phyloP scores from a whole-genome alignment of 2,113 vertebrate species.

The Silurus meridionalis region DNA sequence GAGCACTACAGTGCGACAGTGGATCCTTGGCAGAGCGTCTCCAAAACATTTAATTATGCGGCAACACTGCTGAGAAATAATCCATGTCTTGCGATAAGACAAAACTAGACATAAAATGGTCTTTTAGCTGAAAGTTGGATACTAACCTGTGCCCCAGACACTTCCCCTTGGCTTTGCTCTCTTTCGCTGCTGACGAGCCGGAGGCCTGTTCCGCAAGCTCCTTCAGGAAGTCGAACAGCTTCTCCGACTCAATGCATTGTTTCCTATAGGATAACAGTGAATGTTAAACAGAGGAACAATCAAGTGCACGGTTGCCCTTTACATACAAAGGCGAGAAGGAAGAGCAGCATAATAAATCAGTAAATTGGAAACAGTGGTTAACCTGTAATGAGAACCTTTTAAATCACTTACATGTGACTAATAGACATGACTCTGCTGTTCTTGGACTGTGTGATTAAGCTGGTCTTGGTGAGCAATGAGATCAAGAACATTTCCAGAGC shows the following conservation, averaged over 20 bases:
- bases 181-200: constrained; percentile 53
- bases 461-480: constrained; percentile 68
- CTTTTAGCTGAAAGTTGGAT: background rate
- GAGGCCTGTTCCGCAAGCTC: constrained; percentile 59
- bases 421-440: constrained; percentile 65
- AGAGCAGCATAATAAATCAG: background rate
- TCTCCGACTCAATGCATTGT: constrained; percentile 74
- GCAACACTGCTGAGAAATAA: background rate
- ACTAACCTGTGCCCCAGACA: constrained; percentile 67
- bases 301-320: background rate
- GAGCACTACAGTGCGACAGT: background rate
- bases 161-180: constrained; percentile 57
- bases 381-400: background rate
- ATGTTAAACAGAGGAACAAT: background rate
- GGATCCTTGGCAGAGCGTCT: background rate
- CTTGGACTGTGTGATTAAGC: constrained; percentile 68
- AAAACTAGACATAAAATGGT: background rate
- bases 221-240: constrained; percentile 72
- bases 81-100: background rate
- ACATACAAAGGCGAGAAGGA: background rate
- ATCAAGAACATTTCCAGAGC: constrained; percentile 74
- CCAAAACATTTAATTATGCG: background rate
- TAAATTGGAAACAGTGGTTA: background rate
- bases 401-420: constrained; percentile 69
- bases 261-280: constrained; percentile 59